Conservation (phyloP, 2,797 vertebrate species). For the Poeciliopsis paucimaculata region DNA sequence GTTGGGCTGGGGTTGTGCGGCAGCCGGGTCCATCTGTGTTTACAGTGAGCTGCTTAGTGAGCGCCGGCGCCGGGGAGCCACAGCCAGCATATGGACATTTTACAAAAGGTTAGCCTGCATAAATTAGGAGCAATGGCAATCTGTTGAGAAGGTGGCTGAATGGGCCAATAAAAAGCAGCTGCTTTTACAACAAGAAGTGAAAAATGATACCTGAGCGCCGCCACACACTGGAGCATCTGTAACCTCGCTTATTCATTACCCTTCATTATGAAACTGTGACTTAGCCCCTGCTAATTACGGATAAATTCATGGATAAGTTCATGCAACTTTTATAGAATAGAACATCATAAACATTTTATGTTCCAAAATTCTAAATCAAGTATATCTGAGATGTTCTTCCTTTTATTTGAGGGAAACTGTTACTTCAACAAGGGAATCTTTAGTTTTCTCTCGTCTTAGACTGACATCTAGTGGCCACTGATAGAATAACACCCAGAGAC, state of each 20-base stretch:
- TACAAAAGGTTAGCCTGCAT: slow-evolving; percentile 79
- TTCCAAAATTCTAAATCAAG: neutral
- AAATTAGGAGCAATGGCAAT: slow-evolving; percentile 75
- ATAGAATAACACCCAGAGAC: neutral
- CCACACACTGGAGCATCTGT: neutral
- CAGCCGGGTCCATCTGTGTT: slow-evolving; percentile 76
- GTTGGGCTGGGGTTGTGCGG: slow-evolving; percentile 66
- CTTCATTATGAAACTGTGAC: neutral
- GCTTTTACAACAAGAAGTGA: slow-evolving; percentile 27
- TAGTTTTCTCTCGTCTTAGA: slow-evolving; percentile 69
- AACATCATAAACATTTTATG: neutral
- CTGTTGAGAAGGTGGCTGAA: slow-evolving; percentile 68
- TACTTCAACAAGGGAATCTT: neutral
- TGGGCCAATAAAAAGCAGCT: slow-evolving; percentile 57
- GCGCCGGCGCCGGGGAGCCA: slow-evolving; percentile 55
- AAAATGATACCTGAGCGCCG: neutral
- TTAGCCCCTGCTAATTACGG: neutral
- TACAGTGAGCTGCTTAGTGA: slow-evolving; percentile 69
- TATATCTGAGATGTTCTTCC: slow-evolving; percentile 1
- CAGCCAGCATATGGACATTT: slow-evolving; percentile 76
- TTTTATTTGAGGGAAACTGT: slow-evolving; percentile 10
- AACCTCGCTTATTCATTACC: neutral
- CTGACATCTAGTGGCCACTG: slow-evolving; percentile 79
- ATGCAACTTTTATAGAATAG: neutral
- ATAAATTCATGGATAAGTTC: neutral